These are phyloP conservation scores for Paedocypris micromegethes DNA, from an alignment of 2,797 vertebrate species.

Conservation along the genomic window DNA sequence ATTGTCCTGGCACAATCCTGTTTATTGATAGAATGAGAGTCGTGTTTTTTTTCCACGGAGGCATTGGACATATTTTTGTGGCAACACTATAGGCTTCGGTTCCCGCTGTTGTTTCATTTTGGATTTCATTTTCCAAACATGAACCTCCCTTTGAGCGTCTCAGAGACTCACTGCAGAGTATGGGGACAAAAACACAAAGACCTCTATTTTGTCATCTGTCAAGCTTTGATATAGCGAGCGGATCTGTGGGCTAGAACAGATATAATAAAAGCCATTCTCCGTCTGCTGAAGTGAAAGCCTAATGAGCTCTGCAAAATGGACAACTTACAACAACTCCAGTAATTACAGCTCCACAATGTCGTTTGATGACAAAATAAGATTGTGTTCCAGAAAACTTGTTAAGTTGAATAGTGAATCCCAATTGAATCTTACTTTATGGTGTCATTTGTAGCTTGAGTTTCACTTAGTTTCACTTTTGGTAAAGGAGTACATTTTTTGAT, in stretches of 20 bases:
- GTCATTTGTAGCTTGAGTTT: not conserved
- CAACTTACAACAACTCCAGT: conserved; percentile 29
- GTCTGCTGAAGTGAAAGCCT: conserved; percentile 35
- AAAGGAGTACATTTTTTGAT: too few relatives aligned
- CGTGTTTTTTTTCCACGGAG: too few relatives aligned
- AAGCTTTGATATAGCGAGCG: conserved; percentile 39
- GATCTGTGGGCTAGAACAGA: conserved; percentile 31
- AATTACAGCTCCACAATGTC: conserved; percentile 32
- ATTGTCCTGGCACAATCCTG: not conserved
- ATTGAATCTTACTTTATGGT: conserved; percentile 1
- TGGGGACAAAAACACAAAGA: conserved; percentile 27
- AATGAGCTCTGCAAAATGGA: conserved; percentile 41
- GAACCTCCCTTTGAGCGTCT: conserved; percentile 33
- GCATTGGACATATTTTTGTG: too few relatives aligned
- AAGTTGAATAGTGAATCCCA: conserved; percentile 29
- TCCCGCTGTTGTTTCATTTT: conserved; percentile 6
- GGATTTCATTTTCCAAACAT: conserved; percentile 24
- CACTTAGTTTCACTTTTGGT: not conserved
- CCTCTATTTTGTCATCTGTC: conserved; percentile 42
- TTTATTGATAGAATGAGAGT: not conserved
- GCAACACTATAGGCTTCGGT: not conserved
- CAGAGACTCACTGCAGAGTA: conserved; percentile 26
- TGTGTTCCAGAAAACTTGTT: conserved; percentile 16
- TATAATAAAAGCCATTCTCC: conserved; percentile 33
- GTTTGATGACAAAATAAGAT: conserved; percentile 19